A percentile compares a stretch with the other conserved stretches of the same genome.
Conservation (phyloP, 2,113 vertebrate genomes). For the Montifringilla adamsi region DNA sequence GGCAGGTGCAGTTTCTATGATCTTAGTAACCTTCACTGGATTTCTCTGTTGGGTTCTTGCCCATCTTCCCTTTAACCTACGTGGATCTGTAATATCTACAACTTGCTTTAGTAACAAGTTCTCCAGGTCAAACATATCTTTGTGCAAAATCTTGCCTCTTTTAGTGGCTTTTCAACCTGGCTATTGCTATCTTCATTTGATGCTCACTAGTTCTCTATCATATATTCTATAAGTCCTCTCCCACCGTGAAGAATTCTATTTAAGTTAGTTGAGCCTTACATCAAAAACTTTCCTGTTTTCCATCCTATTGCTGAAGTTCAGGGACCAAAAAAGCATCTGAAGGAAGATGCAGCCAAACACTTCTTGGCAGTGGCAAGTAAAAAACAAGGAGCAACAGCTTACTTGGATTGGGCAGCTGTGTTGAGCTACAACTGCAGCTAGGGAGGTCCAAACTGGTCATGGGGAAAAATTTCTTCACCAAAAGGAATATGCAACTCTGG, state of each 20-base stretch:
- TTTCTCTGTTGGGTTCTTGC: neutral
- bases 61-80: neutral
- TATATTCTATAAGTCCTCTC: neutral
- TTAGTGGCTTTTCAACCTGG: neutral
- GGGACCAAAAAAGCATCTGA: neutral
- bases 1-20: neutral
- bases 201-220: neutral
- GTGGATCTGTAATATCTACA: neutral
- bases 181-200: neutral
- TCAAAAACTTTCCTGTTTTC: neutral
- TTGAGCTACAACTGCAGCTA: neutral
- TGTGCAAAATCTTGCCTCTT: neutral
- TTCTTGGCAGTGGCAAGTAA: neutral
- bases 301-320: neutral
- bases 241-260: neutral
- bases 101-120: neutral
- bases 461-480: neutral
- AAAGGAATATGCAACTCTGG: neutral
- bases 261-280: neutral
- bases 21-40: neutral
- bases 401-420: neutral
- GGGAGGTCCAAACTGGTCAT: neutral
- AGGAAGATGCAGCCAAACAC: neutral
- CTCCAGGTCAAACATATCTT: neutral
- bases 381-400: neutral